A percentile compares a stretch with the other conserved stretches of the same genome.
Evolutionary conservation across 2,797 vertebrate species (phyloP).

Genomic region (Oceanodroma leucorhoa): DNA sequence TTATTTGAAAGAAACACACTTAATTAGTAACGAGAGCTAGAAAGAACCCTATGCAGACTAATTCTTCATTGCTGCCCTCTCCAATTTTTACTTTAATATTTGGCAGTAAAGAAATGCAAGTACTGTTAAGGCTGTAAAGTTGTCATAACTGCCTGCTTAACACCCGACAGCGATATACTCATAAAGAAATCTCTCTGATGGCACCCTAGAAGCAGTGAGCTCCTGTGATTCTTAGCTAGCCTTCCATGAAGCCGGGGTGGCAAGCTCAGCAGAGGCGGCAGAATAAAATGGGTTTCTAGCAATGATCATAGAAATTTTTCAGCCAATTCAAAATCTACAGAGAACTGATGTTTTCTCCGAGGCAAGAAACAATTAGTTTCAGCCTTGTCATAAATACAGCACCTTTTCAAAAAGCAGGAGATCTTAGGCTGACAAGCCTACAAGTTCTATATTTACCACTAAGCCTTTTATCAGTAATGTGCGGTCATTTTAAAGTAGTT

Average conservation of each 20-base stretch:
- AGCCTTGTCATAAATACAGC: not conserved
- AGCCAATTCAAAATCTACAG: not conserved
- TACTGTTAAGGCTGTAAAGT: not conserved
- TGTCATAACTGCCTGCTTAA: not conserved
- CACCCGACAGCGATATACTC: not conserved
- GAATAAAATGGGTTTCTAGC: not conserved
- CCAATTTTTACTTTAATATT: not conserved
- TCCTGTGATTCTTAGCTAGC: not conserved
- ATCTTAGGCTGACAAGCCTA: not conserved
- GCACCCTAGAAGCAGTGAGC: not conserved
- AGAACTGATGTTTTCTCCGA: not conserved
- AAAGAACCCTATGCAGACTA: not conserved
- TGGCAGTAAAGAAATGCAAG: not conserved
- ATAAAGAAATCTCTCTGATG: not conserved
- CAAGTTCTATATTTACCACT: not conserved
- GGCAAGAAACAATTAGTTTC: not conserved
- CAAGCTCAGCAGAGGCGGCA: not conserved
- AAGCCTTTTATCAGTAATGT: not conserved
- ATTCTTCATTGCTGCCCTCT: not conserved
- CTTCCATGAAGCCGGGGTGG: not conserved
- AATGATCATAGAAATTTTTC: not conserved
- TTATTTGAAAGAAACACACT: not conserved
- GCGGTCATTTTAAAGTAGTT: not conserved
- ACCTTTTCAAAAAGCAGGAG: not conserved
- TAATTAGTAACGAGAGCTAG: not conserved